phyloP scores from a whole-genome alignment of 2,113 vertebrate species.

The Nothocercus nigrocapillus region DNA sequence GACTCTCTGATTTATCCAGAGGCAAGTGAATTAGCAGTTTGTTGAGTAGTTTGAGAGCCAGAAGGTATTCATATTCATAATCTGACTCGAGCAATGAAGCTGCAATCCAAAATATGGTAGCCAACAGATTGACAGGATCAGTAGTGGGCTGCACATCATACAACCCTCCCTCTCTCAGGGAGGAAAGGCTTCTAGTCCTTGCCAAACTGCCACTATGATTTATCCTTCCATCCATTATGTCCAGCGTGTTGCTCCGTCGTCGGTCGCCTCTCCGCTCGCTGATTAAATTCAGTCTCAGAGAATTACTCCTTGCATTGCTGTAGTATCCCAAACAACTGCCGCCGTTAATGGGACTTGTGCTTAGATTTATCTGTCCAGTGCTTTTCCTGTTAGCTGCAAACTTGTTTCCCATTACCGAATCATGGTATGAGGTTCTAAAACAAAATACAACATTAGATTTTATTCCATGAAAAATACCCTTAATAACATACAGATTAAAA shows the following conservation, averaged over 20 bases:
- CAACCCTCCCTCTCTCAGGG: constrained; percentile 87
- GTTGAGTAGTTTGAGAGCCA: constrained; percentile 94
- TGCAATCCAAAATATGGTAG: constrained; percentile 98
- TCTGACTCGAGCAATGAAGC: constrained; percentile 94
- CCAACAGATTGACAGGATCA: constrained; percentile 94
- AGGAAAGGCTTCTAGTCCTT: constrained; percentile 95
- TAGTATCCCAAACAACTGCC: constrained; percentile 83
- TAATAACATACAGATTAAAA: neutral
- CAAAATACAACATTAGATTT: neutral
- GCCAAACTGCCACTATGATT: constrained; percentile 90
- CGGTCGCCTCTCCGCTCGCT: constrained; percentile 88
- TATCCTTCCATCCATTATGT: constrained; percentile 89
- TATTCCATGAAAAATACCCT: neutral
- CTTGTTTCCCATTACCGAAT: constrained; percentile 91
- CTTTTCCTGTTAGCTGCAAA: constrained; percentile 96
- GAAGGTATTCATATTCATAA: constrained; percentile 97
- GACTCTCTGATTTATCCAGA: constrained; percentile 91
- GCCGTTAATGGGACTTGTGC: constrained; percentile 82
- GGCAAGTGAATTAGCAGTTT: constrained; percentile 94
- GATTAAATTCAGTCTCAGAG: constrained; percentile 88
- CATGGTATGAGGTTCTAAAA: constrained; percentile 84
- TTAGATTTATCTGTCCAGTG: constrained; percentile 95
- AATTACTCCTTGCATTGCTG: constrained; percentile 88
- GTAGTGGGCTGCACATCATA: constrained; percentile 85
- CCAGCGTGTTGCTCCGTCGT: constrained; percentile 94